phyloP scores from a whole-genome alignment of 2,113 vertebrate species.

The Atractosteus spatula region DNA sequence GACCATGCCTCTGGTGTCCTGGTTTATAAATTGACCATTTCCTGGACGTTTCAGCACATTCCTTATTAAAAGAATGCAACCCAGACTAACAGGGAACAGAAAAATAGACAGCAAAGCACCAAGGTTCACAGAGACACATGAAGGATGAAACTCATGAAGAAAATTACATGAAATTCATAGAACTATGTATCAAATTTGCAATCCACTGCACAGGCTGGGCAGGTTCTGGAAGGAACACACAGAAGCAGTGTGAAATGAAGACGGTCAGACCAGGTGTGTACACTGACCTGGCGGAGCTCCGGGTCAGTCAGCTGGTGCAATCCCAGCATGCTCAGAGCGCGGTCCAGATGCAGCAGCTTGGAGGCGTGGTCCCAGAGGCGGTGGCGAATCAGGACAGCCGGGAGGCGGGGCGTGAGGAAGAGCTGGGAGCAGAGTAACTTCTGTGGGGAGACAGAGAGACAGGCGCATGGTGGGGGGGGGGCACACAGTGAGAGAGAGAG shows the following conservation, averaged over 20 bases:
- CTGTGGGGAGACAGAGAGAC: slow-evolving; percentile 53
- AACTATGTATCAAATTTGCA: not conserved
- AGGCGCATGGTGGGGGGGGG: not conserved
- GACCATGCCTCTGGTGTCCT: too few relatives aligned
- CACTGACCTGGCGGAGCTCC: slow-evolving; percentile 77
- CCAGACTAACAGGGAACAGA: too few relatives aligned
- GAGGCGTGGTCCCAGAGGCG: slow-evolving; percentile 70
- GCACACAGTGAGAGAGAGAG: slow-evolving; percentile 17
- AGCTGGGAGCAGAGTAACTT: slow-evolving; percentile 75
- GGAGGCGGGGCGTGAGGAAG: slow-evolving; percentile 79
- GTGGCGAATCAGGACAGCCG: slow-evolving; percentile 59
- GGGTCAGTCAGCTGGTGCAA: slow-evolving; percentile 67
- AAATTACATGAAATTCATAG: not conserved
- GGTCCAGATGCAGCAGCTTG: slow-evolving; percentile 81
- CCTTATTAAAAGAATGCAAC: too few relatives aligned
- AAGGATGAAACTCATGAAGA: not conserved
- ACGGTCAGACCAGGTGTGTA: not conserved
- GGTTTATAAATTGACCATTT: too few relatives aligned
- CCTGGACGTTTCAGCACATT: too few relatives aligned
- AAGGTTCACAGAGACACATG: not conserved
- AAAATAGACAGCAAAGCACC: not conserved
- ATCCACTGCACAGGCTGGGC: not conserved
- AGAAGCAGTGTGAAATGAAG: not conserved
- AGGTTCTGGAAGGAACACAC: not conserved
- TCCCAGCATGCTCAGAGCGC: slow-evolving; percentile 71